Evolutionary conservation across 2,113 vertebrate species (phyloP), one percentile per base, ranked within the genome.

Genomic region (Pomatorhinus ruficollis): DNA sequence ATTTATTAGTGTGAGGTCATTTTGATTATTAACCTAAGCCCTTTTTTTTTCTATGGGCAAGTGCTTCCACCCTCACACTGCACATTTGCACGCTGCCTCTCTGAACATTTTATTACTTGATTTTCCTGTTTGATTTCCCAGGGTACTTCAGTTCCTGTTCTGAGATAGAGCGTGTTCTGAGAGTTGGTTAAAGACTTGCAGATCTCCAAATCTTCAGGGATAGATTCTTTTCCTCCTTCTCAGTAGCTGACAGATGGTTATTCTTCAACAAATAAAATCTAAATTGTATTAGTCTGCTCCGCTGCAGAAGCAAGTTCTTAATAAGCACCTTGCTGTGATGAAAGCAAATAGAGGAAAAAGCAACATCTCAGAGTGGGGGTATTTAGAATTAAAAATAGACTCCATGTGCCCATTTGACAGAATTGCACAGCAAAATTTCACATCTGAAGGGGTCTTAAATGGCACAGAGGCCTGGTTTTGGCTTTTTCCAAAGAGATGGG

Each of bases 61-160:
- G 76, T 35, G 68, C 69, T 94, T 90, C 93, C 76, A 92, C 76
- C 60, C 76, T 93, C 85, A 52, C 0, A 0, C 57, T 93, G 76
- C 88, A 87, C 17, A 1, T 95, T 96, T 86, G 47, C 39, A 7
- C 4, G 0, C 75, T 0, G 1, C 52, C 91, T 92, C 71, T 90
- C 90, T 57, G 83, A 94, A 71, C 47, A 11, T 94, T 95, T 96
- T 92, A 96, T 95, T 93, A 64, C 83, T 94, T 0, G 1, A 84
- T 90, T 95, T 96, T 92, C 92, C 93, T 96, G 88, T 87, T 91
- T 93, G 90, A 97, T 97, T 97, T 97, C 96, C 93, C 96, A 96
- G 76, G 93, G 53, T 66, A 78, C 37, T 92, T 56, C 83, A 86
- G 95, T 95, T 96, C 96, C 96, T 96, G 90, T 83, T 93, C 96